Evolutionary conservation across 2,888 invertebrate genomes (phyloP), one percentile per base, ranked within the genome.

Genomic region (Eueremaeus valkanovi): DNA sequence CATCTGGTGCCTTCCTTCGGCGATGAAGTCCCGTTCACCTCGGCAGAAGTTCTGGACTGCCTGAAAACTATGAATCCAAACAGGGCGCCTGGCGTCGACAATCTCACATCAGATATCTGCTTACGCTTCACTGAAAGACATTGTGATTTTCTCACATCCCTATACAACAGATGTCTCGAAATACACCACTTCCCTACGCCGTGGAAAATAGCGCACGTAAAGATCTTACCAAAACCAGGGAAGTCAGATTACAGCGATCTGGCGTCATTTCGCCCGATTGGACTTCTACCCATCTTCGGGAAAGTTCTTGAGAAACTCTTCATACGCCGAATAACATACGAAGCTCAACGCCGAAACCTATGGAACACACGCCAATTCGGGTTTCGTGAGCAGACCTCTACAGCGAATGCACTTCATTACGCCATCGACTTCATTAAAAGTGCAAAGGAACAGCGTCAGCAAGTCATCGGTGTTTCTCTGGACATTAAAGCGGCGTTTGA

Each of bases 161-260:
- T 73, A 31, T 51, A 18, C 58, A 73, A 73, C 73, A 58, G 13
- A 58, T 73, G 73, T 18, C 33, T 55, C 18, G 16, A 9, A 8
- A 1, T 51, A 6, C 13, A n/a, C 6, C 24, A 31, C n/a, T 73
- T 73, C 31, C 73, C 73, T 9, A 58, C 11, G 21, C 6, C n/a
- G 1, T 73, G 73, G 73, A 73, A 73, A 73, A 9, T 3, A 5
- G 24, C 73, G 0, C 5, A 16, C 24, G 55, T 73, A 8, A 73
- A 24, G 29, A 18, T 58, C 6, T 3, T 73, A 16, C 73, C 73
- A n/a, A 73, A 73, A 40, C 73, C 73, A 16, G 73, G 73, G 58
- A 73, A 58, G 24, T n/a, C 42, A 1, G 27, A 72, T 13, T 72
- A 72, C 27, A 42, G n/a, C 24, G 29, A 29, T 11, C 42, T 24